phyloP scores from a whole-genome alignment of 2,888 invertebrate species.

The Andrena marginata region DNA sequence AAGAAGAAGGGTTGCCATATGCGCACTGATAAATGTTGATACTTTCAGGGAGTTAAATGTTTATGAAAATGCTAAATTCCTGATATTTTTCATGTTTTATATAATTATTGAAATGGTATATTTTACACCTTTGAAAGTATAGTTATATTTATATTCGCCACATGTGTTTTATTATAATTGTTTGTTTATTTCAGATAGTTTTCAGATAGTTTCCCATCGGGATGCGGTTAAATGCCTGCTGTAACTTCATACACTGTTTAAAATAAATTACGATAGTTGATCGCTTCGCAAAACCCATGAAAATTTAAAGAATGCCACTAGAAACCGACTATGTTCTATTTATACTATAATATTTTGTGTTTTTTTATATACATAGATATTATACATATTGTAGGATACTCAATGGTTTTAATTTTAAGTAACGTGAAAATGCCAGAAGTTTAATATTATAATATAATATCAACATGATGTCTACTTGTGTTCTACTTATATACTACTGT shows the following conservation, averaged over 20 bases:
- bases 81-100: conserved; percentile 57
- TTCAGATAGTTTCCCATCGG: conserved; percentile 85
- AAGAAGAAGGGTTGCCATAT: conserved; percentile 74
- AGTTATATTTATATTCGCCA: conserved; percentile 62
- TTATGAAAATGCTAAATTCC: conserved; percentile 60
- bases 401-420: conserved; percentile 75
- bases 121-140: conserved; percentile 81
- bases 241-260: conserved; percentile 80
- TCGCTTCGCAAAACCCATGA: conserved; percentile 73
- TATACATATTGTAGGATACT: conserved; percentile 74
- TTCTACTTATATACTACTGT: conserved; percentile 70
- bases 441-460: conserved; percentile 71
- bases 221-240: conserved; percentile 83
- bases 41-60: conserved; percentile 69
- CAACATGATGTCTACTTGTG: conserved; percentile 72
- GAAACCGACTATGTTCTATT: conserved; percentile 70
- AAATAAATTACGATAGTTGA: conserved; percentile 74
- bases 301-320: conserved; percentile 67
- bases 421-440: conserved; percentile 67
- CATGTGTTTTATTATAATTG: conserved; percentile 80
- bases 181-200: conserved; percentile 85
- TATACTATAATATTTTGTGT: conserved; percentile 69
- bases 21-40: conserved; percentile 62
- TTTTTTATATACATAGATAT: conserved; percentile 67
- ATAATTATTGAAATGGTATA: conserved; percentile 66